Base-by-base conservation (phyloP, 2,113 vertebrate species). In the Antigone vipio region DNA sequence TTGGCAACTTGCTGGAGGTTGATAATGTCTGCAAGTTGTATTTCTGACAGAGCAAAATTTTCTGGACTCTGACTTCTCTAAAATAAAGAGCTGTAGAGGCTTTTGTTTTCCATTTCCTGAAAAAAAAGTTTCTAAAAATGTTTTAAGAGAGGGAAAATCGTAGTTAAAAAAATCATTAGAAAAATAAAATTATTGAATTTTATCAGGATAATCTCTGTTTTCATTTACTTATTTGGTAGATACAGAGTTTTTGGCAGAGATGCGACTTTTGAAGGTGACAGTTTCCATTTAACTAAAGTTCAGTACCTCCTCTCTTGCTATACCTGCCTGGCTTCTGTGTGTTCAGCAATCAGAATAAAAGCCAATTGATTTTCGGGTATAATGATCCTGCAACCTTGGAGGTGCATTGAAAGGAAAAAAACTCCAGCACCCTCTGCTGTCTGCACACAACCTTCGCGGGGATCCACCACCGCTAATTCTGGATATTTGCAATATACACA, bases 391-490 rank as follows among this genome's bases (percentile, higher is more conserved):
- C 81, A 96, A 82, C 86, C 96, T 82, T 95, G 66, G 94, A 95
- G 91, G 86, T 95, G 53, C 73, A 16, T 1, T 58, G 89, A 95
- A 87, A 95, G 96, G 87, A 97, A 97, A 88, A 95, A 97, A 97
- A 91, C 95, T 96, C 96, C 97, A 97, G 95, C 96, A 97, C 94
- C 96, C 96, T 96, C 95, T 97, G 91, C 94, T 97, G 95, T 96
- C 91, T 87, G 95, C 74, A 97, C 86, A 87, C 69, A 96, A 93
- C 89, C 86, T 93, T 32, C 6, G 89, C 84, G 62, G 42, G 68
- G 87, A 93, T 58, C 84, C 94, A 91, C 92, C 94, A 92, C 93
- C 19, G 2, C 21, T 4, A 1, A 32, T 8, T 5, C 56, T n/a
- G 69, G 56, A 20, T 3, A 0, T 35, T 71, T 38, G 12, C 64